These are phyloP conservation scores for Heliangelus exortis DNA, from an alignment of 2,797 vertebrate species.

Conservation along the genomic window DNA sequence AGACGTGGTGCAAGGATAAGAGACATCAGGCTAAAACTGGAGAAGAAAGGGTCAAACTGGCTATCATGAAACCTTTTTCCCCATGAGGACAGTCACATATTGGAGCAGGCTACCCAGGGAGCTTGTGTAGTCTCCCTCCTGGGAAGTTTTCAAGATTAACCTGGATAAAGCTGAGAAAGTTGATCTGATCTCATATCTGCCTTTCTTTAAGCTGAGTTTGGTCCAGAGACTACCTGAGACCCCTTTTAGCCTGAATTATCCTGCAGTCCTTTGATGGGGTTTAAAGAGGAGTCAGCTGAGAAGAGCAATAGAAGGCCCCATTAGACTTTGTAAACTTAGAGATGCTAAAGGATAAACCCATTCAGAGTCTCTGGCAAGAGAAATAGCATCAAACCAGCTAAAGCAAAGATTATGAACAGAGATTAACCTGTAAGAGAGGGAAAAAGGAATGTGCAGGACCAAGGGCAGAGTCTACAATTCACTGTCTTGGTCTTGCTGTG, in stretches of 20 bases:
- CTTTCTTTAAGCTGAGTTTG: background rate
- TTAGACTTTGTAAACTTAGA: background rate
- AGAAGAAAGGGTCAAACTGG: background rate
- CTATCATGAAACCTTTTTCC: background rate
- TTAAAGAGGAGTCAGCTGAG: background rate
- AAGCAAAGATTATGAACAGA: background rate
- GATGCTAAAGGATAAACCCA: background rate
- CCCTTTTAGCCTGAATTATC: background rate
- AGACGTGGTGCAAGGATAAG: background rate
- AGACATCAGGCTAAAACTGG: accelerated
- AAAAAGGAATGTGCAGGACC: background rate
- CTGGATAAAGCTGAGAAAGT: background rate
- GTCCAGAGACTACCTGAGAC: background rate
- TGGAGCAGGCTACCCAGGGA: background rate
- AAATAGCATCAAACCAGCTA: background rate
- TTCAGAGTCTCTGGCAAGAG: background rate
- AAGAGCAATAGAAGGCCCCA: background rate
- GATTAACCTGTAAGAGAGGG: background rate
- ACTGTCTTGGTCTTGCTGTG: background rate
- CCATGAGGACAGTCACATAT: background rate
- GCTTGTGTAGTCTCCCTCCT: background rate
- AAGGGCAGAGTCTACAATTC: background rate
- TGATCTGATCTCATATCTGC: background rate
- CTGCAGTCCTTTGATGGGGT: background rate
- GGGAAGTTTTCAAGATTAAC: background rate